These are phyloP conservation scores for Phoebastria nigripes DNA, from an alignment of 2,797 vertebrate species.

Conservation along the genomic window DNA sequence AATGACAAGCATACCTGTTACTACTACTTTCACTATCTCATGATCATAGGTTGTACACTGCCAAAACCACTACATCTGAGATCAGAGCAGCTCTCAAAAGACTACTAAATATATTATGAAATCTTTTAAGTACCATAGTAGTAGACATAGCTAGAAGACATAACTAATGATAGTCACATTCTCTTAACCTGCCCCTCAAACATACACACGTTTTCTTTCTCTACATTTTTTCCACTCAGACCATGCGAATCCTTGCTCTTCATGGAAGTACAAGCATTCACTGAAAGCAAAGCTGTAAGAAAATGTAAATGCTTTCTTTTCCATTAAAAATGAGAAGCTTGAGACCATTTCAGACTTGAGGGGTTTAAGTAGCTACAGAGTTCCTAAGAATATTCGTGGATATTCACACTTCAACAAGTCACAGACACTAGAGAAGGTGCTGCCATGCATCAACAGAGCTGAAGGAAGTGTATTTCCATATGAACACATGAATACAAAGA, in stretches of 20 bases:
- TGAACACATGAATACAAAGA: constrained; percentile 14
- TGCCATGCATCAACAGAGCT: constrained; percentile 9
- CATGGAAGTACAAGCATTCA: not conserved
- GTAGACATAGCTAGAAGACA: not conserved
- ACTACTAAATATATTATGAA: not conserved
- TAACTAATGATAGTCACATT: not conserved
- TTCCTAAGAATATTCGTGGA: not conserved
- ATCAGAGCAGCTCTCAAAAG: not conserved
- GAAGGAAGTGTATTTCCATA: constrained; percentile 24
- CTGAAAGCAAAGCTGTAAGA: constrained; percentile 2
- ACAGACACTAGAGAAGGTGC: not conserved
- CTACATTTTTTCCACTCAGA: not conserved
- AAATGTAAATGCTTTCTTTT: not conserved
- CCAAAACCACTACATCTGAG: not conserved
- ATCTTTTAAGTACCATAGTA: not conserved
- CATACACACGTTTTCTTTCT: not conserved
- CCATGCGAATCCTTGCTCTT: not conserved
- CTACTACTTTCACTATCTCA: not conserved
- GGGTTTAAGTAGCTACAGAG: not conserved
- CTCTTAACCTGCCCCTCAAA: not conserved
- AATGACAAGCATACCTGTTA: not conserved
- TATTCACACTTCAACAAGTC: constrained; percentile 34
- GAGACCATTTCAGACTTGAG: not conserved
- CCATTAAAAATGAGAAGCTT: not conserved
- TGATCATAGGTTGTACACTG: not conserved